Evolutionary conservation across 2,113 vertebrate genomes (phyloP).

Genomic region (Alligator mississippiensis): DNA sequence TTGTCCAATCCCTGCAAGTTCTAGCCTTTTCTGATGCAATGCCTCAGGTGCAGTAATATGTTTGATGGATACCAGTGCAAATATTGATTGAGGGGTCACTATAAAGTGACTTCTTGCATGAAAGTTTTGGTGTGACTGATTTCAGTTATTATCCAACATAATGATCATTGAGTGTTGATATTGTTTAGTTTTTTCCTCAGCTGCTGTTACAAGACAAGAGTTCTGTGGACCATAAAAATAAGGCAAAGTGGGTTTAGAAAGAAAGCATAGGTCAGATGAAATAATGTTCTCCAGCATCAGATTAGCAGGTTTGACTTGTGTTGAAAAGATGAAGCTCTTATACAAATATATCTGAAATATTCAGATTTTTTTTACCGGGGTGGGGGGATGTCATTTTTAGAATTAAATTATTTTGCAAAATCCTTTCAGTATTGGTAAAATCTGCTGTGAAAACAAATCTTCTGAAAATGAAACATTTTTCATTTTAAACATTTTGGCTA

Average conservation of each 20-base stretch:
- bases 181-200: not conserved
- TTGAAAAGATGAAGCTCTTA: not conserved
- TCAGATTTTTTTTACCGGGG: not conserved
- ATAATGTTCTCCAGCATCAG: not conserved
- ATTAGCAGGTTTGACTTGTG: not conserved
- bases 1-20: not conserved
- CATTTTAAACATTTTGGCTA: too few species aligned
- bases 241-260: not conserved
- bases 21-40: accelerated
- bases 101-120: not conserved
- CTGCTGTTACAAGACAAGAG: not conserved
- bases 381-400: too few species aligned
- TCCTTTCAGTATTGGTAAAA: too few species aligned
- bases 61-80: not conserved
- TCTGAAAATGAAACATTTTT: too few species aligned
- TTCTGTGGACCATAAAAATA: not conserved
- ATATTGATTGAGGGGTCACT: not conserved
- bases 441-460: too few species aligned
- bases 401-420: too few species aligned
- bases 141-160: not conserved
- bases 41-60: not conserved
- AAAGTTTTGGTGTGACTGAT: not conserved
- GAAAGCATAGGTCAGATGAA: not conserved
- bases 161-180: not conserved
- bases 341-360: not conserved